Percentiles rank a stretch among this genome's conserved stretches.
These are phyloP conservation scores for Poliocrania exsul DNA, from an alignment of 2,797 vertebrate genomes.

Conservation along the genomic window DNA sequence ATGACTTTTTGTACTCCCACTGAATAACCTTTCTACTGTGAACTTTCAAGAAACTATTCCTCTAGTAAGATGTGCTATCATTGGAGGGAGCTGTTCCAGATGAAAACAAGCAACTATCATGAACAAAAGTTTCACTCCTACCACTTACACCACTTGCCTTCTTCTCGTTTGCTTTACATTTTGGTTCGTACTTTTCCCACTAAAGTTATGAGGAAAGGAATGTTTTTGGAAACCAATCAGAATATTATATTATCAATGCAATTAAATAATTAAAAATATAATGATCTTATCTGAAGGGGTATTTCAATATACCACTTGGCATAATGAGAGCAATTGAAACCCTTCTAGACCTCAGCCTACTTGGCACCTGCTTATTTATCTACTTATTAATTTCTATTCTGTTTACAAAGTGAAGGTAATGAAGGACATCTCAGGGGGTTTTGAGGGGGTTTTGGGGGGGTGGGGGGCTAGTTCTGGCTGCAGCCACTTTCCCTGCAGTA, in stretches of 20 bases:
- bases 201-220: background rate
- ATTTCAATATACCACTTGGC: slow-evolving; percentile 52
- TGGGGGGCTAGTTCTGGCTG: background rate
- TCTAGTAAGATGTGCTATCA: background rate
- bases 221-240: background rate
- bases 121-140: background rate
- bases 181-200: background rate
- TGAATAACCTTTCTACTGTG: background rate
- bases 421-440: background rate
- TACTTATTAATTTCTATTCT: slow-evolving; percentile 39
- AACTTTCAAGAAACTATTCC: background rate
- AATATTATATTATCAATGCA: background rate
- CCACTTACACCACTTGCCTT: background rate
- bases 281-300: slow-evolving; percentile 63
- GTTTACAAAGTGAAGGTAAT: slow-evolving; percentile 35
- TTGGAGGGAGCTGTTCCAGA: background rate
- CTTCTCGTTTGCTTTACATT: background rate
- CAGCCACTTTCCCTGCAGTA: background rate
- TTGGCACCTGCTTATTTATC: slow-evolving; percentile 31
- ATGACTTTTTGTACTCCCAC: background rate
- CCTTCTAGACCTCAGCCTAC: slow-evolving; percentile 9
- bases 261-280: slow-evolving; percentile 44
- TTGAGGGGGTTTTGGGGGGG: background rate
- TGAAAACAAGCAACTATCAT: background rate
- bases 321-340: slow-evolving; percentile 31